phyloP scores from a whole-genome alignment of 2,888 invertebrate genomes.

The Schrankia costaestrigalis region DNA sequence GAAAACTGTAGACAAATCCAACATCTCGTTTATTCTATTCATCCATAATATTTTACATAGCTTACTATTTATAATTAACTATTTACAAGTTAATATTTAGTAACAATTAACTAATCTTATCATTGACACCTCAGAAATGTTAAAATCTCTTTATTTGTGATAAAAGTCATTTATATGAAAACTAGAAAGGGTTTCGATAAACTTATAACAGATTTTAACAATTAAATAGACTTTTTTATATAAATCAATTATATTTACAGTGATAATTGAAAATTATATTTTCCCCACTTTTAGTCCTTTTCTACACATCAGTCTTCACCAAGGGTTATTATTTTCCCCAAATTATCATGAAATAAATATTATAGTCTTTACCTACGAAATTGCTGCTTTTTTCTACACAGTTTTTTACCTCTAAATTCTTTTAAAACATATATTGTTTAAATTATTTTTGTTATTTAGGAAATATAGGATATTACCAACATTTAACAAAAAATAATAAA shows the following conservation, averaged over 20 bases:
- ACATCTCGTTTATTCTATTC: constrained; percentile 56
- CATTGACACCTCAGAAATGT: constrained; percentile 28
- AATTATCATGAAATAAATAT: constrained; percentile 35
- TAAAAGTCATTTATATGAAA: constrained; percentile 8
- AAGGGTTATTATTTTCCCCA: constrained; percentile 51
- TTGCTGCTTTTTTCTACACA: too few relatives aligned
- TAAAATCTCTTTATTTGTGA: constrained; percentile 15
- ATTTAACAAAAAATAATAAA: too few relatives aligned
- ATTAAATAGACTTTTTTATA: constrained; percentile 18
- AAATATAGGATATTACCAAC: too few relatives aligned
- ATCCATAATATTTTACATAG: constrained; percentile 41
- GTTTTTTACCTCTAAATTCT: too few relatives aligned
- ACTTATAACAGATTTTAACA: constrained; percentile 14
- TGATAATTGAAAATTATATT: constrained; percentile 25
- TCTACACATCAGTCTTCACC: constrained; percentile 68
- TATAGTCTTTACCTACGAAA: too few relatives aligned
- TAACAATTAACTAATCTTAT: constrained; percentile 23
- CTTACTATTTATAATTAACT: constrained; percentile 39
- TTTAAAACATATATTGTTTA: too few relatives aligned
- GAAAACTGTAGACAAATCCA: constrained; percentile 38
- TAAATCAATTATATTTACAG: constrained; percentile 29
- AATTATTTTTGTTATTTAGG: too few relatives aligned
- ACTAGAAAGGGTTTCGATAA: constrained; percentile 11
- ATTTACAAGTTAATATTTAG: constrained; percentile 46
- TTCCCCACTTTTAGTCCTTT: constrained; percentile 32